Conservation (phyloP, 2,113 vertebrate species). For the Irena cyanogastra region DNA sequence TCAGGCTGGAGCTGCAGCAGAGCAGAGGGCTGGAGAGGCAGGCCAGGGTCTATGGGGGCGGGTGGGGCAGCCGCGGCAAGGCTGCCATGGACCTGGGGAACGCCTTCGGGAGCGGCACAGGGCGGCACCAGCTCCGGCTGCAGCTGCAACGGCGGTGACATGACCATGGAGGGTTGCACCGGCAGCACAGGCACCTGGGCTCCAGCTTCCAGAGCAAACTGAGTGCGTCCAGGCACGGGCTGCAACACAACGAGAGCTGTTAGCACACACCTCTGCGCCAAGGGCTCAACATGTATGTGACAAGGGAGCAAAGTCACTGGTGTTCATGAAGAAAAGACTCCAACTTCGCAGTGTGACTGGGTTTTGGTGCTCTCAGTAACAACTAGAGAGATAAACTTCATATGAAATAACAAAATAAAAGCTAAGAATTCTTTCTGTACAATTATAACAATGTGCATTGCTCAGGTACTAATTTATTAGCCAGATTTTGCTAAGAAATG, state of each 20-base stretch:
- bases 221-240: conserved; percentile 69
- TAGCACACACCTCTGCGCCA: not conserved
- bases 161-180: conserved; percentile 56
- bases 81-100: conserved; percentile 70
- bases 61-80: conserved; percentile 61
- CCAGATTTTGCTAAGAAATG: not conserved
- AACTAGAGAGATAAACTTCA: not conserved
- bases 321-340: not conserved
- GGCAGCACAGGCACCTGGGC: conserved; percentile 64
- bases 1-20: conserved; percentile 56
- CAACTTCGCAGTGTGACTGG: too few relatives aligned
- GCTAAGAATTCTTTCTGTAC: not conserved
- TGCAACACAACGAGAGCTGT: conserved; percentile 48
- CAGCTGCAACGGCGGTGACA: conserved; percentile 71
- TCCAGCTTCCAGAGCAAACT: conserved; percentile 64
- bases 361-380: not conserved
- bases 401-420: not conserved
- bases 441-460: rapidly evolving
- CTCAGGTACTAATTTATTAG: not conserved
- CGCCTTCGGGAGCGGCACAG: conserved; percentile 47
- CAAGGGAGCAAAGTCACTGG: not conserved
- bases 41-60: conserved; percentile 37
- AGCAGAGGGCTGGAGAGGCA: conserved; percentile 55
- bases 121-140: conserved; percentile 60
- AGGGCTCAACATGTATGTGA: rapidly evolving